Base-by-base conservation (phyloP, 2,888 invertebrate genomes). In the Ypsolopha scabrella region DNA sequence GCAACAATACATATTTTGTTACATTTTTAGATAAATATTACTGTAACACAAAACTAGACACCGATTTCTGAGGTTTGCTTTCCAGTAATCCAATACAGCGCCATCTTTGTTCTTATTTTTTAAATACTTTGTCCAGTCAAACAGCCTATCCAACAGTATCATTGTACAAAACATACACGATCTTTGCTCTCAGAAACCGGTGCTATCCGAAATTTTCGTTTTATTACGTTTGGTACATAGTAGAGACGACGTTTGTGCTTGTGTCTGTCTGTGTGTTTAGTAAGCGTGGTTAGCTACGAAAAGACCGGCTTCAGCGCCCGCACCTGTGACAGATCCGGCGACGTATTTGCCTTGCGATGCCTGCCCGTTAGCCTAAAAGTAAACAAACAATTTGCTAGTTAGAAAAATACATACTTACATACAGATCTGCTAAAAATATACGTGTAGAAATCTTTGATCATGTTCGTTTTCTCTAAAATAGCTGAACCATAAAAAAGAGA, bases 201-300 rank as follows among this genome's bases (percentile, higher is more conserved):
- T 39, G 39, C 7, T 11, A 24, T 24, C 24, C 24, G 24, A 24
- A 3, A 24, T 24, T 24, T 24, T 24, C 4, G 24, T 24, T 24
- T 24, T 24, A 24, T 24, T 24, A 4, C 8, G 2, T 39, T 39
- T 39, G 39, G 10, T 39, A n/a, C n/a, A n/a, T n/a, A n/a, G 9
- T 38, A 10, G 38, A 10, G 39, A 46, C 46, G 34, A 46, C 46
- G n/a, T 2, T 34, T 6, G 14, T 36, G 35, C 46, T 6, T 8
- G n/a, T 6, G 14, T 36, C 10, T 14, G 47, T 36, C 9, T 47
- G 38, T 37, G 37, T n/a, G 57, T 71, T 90, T 96, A 99, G 83
- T 99, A 99, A 62, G 95, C 94, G 82, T 99, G 99, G 86, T 98
- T 95, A 68, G 97, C 96, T 63, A 99, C 93, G 86, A 97, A 99